Conservation (phyloP, 2,888 invertebrate genomes). For the Nomada hirtipes region DNA sequence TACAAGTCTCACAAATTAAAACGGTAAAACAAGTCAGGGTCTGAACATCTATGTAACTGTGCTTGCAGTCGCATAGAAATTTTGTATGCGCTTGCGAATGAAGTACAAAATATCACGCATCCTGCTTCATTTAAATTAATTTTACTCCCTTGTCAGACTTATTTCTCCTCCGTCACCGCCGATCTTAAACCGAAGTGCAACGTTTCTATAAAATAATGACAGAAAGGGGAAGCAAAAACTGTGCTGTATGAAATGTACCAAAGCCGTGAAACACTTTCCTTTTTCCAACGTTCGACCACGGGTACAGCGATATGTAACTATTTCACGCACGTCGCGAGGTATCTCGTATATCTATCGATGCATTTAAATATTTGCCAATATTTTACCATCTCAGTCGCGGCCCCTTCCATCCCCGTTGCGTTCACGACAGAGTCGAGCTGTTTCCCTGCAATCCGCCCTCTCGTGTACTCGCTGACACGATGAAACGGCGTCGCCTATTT, state of each 20-base stretch:
- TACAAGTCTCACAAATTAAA: background rate
- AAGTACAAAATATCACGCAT: background rate
- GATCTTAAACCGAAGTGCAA: background rate
- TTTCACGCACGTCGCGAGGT: background rate
- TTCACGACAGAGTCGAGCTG: slow-evolving; percentile 7
- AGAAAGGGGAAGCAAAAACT: background rate
- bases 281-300: background rate
- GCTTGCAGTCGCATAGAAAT: background rate
- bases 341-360: background rate
- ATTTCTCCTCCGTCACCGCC: too few relatives aligned
- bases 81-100: slow-evolving; percentile 6
- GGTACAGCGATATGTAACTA: background rate
- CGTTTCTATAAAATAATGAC: background rate
- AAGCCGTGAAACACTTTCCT: background rate
- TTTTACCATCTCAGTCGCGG: slow-evolving; percentile 7
- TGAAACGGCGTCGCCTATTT: slow-evolving; percentile 16
- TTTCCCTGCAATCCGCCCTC: background rate
- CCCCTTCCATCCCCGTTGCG: background rate
- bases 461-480: slow-evolving; percentile 4
- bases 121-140: slow-evolving; percentile 4
- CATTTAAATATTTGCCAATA: slow-evolving; percentile 39
- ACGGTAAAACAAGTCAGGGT: background rate
- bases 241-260: background rate
- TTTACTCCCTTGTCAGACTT: background rate
- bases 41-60: background rate